Percentiles rank a stretch among this genome's conserved stretches.
Evolutionary conservation across 2,113 vertebrate species (phyloP).

Genomic region (Pseudorhombus dupliciocellatus): DNA sequence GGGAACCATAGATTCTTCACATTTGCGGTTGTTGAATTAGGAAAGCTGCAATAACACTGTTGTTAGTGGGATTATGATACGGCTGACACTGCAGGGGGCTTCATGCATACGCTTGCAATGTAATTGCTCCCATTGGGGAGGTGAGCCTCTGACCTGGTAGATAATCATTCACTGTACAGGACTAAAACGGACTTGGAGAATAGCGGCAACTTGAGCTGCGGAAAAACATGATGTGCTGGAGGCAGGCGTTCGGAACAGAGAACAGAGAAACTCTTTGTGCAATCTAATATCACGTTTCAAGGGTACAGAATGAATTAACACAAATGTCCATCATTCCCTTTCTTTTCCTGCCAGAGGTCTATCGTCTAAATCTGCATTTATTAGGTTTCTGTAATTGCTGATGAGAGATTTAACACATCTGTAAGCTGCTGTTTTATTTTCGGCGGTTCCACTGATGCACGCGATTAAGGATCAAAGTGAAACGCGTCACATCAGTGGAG

Average conservation of each 20-base stretch:
- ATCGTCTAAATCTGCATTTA: neutral
- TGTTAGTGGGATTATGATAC: conserved; percentile 22
- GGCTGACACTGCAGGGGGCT: neutral
- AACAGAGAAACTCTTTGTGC: neutral
- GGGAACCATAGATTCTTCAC: conserved; percentile 7
- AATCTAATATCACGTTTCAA: neutral
- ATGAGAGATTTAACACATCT: neutral
- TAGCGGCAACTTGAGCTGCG: conserved; percentile 21
- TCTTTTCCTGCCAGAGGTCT: neutral
- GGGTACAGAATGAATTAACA: no score
- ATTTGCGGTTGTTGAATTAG: neutral
- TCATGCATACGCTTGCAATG: conserved; percentile 13
- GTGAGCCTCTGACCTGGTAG: conserved; percentile 8
- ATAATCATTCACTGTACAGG: conserved; percentile 7
- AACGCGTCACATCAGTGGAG: neutral
- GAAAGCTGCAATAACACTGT: neutral
- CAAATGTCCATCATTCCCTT: neutral
- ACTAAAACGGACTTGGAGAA: conserved; percentile 17
- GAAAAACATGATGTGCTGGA: neutral
- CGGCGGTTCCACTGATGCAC: neutral
- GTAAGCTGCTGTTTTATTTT: neutral
- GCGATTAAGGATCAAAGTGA: neutral
- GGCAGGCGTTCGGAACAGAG: neutral
- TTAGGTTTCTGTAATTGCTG: neutral
- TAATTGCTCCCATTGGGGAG: conserved; percentile 35